phyloP scores from a whole-genome alignment of 2,113 vertebrate genomes.

The Elachura formosa region DNA sequence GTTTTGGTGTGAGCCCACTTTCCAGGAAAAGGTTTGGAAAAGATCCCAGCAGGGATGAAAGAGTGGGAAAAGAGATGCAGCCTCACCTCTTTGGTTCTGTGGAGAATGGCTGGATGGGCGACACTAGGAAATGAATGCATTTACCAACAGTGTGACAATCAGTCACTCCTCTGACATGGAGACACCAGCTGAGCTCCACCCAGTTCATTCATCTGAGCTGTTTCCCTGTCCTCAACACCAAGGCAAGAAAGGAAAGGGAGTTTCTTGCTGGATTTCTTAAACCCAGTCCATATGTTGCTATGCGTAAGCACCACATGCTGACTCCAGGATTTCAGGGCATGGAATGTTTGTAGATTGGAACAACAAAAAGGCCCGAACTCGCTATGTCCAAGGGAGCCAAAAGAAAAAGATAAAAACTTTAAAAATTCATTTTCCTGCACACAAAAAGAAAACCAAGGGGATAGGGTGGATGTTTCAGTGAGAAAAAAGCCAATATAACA shows the following conservation, averaged over 20 bases:
- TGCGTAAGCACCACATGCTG: not conserved
- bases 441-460: not conserved
- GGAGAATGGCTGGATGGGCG: not conserved
- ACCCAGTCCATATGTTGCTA: not conserved
- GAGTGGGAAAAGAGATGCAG: not conserved
- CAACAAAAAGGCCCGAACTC: not conserved
- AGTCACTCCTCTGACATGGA: not conserved
- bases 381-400: not conserved
- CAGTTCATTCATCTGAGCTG: not conserved
- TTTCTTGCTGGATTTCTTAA: not conserved
- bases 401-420: not conserved
- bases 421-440: not conserved
- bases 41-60: not conserved
- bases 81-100: not conserved
- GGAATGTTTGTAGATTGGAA: not conserved
- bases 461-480: not conserved
- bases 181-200: not conserved
- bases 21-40: not conserved
- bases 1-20: rapidly evolving
- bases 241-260: not conserved
- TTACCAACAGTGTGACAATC: not conserved
- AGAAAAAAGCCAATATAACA: not conserved
- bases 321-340: not conserved
- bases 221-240: not conserved
- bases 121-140: not conserved